These are phyloP conservation scores for Dendrolimus houi DNA, from an alignment of 2,888 invertebrate genomes.

Conservation along the genomic window DNA sequence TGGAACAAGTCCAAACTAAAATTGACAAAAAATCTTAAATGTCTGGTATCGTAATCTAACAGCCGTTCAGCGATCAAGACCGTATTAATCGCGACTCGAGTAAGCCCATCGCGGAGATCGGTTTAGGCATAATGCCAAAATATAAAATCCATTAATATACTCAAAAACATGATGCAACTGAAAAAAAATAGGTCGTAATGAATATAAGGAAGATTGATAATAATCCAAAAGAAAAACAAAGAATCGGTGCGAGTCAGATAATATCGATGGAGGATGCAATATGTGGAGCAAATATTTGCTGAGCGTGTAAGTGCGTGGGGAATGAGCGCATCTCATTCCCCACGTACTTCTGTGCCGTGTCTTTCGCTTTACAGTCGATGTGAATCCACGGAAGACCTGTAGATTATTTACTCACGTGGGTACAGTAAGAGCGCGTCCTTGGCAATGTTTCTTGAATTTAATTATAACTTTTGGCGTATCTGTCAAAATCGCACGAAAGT, in stretches of 20 bases:
- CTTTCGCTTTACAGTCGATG: neutral
- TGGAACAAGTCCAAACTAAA: neutral
- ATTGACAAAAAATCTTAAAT: neutral
- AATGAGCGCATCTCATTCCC: no score
- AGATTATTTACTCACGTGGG: neutral
- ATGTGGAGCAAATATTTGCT: neutral
- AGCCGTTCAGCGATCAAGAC: constrained; percentile 1
- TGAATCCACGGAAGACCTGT: neutral
- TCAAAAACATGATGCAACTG: constrained; percentile 30
- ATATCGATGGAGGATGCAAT: neutral
- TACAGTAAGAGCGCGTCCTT: constrained; percentile 35
- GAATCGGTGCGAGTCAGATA: neutral
- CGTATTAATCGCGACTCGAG: neutral
- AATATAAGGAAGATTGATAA: neutral
- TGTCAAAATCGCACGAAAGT: constrained; percentile 64
- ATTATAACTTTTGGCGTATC: constrained; percentile 62
- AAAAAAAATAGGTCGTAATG: constrained; percentile 22
- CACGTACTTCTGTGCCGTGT: no score
- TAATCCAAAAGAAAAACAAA: neutral
- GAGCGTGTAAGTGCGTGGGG: neutral
- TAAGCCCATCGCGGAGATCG: constrained; percentile 1
- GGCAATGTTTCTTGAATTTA: constrained; percentile 68
- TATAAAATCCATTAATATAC: constrained; percentile 35
- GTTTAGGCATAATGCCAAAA: constrained; percentile 47
- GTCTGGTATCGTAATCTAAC: neutral